These are phyloP conservation scores for Lycaon pictus DNA, from an alignment of 2,113 vertebrate species.

Conservation along the genomic window DNA sequence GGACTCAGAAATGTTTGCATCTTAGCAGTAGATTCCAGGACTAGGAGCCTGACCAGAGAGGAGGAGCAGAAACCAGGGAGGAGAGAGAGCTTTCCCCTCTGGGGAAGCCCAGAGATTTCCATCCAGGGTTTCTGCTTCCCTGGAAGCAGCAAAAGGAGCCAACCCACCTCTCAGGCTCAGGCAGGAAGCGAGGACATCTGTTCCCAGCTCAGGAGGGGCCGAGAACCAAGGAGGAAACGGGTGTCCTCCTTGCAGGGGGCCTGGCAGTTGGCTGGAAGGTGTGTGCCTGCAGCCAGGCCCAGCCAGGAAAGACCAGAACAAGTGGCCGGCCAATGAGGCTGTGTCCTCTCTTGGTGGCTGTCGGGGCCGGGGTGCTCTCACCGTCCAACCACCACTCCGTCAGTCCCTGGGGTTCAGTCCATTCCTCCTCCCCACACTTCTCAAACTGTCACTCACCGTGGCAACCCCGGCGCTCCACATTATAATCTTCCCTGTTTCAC, in stretches of 20 bases:
- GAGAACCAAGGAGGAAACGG: conserved; percentile 21
- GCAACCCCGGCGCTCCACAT: not conserved
- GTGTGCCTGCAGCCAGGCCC: not conserved
- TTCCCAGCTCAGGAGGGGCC: conserved; percentile 2
- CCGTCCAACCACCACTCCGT: rapidly evolving
- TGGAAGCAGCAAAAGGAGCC: conserved; percentile 54
- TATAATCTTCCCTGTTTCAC: not conserved
- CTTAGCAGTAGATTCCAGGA: not conserved
- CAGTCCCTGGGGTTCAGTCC: not conserved
- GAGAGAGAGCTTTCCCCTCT: not conserved
- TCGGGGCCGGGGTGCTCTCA: rapidly evolving
- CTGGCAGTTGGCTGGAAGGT: not conserved
- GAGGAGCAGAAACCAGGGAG: not conserved
- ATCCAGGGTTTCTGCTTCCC: conserved; percentile 32
- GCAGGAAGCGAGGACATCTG: conserved; percentile 77
- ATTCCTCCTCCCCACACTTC: not conserved
- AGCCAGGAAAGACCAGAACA: not conserved
- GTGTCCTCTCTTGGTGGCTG: not conserved
- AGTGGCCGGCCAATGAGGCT: not conserved
- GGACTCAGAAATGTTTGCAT: not conserved
- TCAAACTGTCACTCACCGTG: not conserved
- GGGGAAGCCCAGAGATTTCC: conserved; percentile 73
- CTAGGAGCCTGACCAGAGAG: not conserved
- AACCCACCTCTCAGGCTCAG: not conserved
- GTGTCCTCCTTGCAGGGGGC: not conserved